Base-by-base conservation (phyloP, 2,888 invertebrate species). In the Tachina fera region DNA sequence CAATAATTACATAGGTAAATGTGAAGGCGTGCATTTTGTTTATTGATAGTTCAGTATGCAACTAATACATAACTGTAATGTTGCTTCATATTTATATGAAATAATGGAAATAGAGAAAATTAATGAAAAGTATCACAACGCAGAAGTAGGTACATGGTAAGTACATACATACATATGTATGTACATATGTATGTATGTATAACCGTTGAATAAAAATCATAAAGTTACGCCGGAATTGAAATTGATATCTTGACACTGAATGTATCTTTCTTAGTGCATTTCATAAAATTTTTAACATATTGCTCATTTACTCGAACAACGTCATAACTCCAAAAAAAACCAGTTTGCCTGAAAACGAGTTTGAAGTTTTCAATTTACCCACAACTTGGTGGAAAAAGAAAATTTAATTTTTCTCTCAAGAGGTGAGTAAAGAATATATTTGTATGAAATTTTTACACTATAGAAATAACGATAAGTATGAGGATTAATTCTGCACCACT, bases 191-290 rank as follows among this genome's bases (percentile, higher is more conserved):
- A 31, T 31, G 31, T 31, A 31, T 31, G 6, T 31, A 51, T 45
- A 72, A 71, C 56, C 63, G 16, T 53, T n/a, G 61, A 67, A 16
- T n/a, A 77, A 13, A 45, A 53, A 78, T 8, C 51, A 16, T 14
- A 56, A 60, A 60, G 71, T 81, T 75, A 72, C 86, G 80, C 63
- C 85, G 87, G 87, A 87, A 87, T 74, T 87, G 87, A 85, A 87
- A 85, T 70, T 68, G 60, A 87, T 83, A 75, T 14, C 16, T 45
- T 72, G 58, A 60, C 70, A 58, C 61, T 68, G 56, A 63, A 63
- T 71, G 51, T 45, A 49, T 47, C 16, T 58, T 77, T 45, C 41
- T 16, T 22, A 19, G 0, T 16, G 13, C 16, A 14, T 43, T 60
- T n/a, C 49, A 9, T 10, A 19, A 5, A 31, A 31, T 31, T 31